Percentiles rank a stretch among this genome's conserved stretches.
phyloP scores from a whole-genome alignment of 2,113 vertebrate genomes.

The Trichechus manatus region DNA sequence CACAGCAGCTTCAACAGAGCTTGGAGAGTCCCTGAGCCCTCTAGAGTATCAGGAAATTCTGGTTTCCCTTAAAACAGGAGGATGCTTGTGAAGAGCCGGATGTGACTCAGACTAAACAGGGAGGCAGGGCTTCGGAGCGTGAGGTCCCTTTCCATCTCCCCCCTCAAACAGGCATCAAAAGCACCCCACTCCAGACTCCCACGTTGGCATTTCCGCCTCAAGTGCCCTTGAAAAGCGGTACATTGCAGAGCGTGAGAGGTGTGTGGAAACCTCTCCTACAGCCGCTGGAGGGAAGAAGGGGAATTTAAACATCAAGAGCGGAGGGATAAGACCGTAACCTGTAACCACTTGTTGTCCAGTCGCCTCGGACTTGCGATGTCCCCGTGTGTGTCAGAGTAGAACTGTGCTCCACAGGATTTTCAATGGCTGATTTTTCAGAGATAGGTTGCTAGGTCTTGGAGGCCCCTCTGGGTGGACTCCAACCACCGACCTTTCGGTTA shows the following conservation, averaged over 20 bases:
- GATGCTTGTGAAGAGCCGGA: background rate
- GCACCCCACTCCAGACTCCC: too few species aligned
- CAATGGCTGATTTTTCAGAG: background rate
- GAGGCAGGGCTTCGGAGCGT: background rate
- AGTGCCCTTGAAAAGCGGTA: background rate
- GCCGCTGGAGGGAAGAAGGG: background rate
- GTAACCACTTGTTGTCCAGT: background rate
- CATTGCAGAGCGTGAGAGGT: rapidly evolving
- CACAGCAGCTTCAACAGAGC: background rate
- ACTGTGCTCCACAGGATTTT: background rate
- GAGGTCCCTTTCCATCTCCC: background rate
- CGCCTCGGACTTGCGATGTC: background rate
- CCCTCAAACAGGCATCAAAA: background rate
- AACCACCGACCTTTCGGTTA: background rate
- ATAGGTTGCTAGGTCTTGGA: background rate
- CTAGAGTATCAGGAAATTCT: background rate
- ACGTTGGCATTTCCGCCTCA: background rate
- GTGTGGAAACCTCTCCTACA: background rate
- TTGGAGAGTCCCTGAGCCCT: background rate
- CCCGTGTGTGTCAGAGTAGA: background rate
- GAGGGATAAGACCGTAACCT: background rate
- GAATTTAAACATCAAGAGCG: background rate
- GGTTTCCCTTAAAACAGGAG: background rate
- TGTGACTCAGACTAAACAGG: background rate
- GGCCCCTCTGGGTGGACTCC: background rate